Conservation (phyloP, 2,113 vertebrate species). For the Laticauda colubrina region DNA sequence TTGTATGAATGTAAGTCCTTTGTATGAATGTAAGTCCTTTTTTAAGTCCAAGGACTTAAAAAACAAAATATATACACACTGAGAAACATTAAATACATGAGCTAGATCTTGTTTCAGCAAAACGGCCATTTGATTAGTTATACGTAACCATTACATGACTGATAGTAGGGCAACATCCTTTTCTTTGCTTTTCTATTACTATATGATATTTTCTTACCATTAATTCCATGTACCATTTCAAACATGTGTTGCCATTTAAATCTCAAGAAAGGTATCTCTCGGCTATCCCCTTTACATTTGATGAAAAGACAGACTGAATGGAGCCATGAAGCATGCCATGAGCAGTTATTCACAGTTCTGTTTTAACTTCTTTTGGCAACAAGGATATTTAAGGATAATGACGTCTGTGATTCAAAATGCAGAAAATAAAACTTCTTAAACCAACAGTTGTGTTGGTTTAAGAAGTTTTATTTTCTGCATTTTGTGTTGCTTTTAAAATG, state of each 20-base stretch:
- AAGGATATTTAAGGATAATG: constrained; percentile 70
- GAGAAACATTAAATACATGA: constrained; percentile 51
- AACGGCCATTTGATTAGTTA: constrained; percentile 55
- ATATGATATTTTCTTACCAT: constrained; percentile 67
- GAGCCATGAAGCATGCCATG: constrained; percentile 75
- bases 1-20: not conserved
- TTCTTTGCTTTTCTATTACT: constrained; percentile 69
- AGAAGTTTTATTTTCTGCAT: not conserved
- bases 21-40: not conserved
- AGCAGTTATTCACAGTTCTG: constrained; percentile 80
- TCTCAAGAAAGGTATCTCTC: constrained; percentile 78
- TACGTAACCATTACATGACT: constrained; percentile 65
- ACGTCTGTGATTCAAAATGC: constrained; percentile 71
- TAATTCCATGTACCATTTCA: constrained; percentile 75
- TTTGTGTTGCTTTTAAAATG: constrained; percentile 40
- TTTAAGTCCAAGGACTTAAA: not conserved
- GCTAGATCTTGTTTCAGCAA: constrained; percentile 56
- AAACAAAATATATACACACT: constrained; percentile 7
- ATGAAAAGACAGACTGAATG: constrained; percentile 75
- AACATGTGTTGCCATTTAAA: constrained; percentile 81
- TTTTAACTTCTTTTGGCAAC: constrained; percentile 74
- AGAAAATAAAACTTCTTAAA: constrained; percentile 63
- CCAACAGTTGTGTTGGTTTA: not conserved
- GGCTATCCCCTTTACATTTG: constrained; percentile 70
- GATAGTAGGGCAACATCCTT: constrained; percentile 67